phyloP scores from a whole-genome alignment of 2,797 vertebrate species.

The Pipistrellus pipistrellus region DNA sequence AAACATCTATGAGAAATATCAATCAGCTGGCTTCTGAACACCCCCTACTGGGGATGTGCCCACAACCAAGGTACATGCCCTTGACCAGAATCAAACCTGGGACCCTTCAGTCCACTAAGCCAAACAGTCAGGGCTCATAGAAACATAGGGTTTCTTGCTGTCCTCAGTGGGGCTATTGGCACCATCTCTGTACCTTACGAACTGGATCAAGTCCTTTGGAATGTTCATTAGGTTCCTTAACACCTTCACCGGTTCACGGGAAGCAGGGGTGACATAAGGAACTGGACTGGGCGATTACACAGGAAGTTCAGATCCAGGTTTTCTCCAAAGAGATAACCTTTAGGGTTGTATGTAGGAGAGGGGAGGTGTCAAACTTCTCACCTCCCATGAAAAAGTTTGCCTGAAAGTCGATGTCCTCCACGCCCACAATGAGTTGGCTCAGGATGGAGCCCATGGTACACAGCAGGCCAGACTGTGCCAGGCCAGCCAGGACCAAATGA shows the following conservation, averaged over 20 bases:
- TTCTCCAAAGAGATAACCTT: conserved; percentile 99
- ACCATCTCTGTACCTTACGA: conserved; percentile 98
- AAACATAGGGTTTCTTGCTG: conserved; percentile 92
- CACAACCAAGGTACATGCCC: no score
- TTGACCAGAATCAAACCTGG: no score
- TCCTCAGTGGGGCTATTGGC: conserved; percentile 94
- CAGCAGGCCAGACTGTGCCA: no score
- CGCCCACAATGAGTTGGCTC: no score
- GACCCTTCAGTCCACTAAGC: no score
- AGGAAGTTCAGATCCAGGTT: conserved; percentile 99
- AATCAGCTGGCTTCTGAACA: no score
- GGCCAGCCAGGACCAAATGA: no score
- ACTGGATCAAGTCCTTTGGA: conserved; percentile 97
- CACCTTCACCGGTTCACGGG: conserved; percentile 98
- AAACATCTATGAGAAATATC: no score
- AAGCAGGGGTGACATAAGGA: conserved; percentile 98
- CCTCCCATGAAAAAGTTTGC: conserved; percentile 97
- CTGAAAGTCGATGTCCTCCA: no score
- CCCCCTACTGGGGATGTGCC: no score
- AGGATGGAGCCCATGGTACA: no score
- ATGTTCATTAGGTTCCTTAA: conserved; percentile 98
- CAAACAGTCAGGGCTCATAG: conserved; percentile 26
- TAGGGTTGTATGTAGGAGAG: conserved; percentile 90
- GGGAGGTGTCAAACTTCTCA: conserved; percentile 98
- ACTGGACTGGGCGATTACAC: conserved; percentile 98